Percentiles rank a stretch among this genome's conserved stretches.
Conservation (phyloP, 2,888 invertebrate species). For the Anoplius nigerrimus region DNA sequence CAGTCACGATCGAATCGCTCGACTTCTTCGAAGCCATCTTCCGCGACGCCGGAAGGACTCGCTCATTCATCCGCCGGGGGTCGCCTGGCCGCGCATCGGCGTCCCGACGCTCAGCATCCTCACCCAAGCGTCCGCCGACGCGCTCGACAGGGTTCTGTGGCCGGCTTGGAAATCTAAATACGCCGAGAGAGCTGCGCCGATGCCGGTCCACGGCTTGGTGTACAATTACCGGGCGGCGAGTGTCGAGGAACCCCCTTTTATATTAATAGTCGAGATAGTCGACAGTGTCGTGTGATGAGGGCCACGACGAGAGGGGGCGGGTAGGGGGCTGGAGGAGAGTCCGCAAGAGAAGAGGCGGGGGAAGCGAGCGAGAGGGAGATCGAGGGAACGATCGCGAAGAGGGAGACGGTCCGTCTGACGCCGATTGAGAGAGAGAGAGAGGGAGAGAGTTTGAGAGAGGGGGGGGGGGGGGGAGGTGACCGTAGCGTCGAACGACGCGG, state of each 20-base stretch:
- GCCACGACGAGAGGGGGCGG: slow-evolving; percentile 34
- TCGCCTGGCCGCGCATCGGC: too few relatives aligned
- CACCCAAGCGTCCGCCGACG: slow-evolving; percentile 6
- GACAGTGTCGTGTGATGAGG: slow-evolving; percentile 67
- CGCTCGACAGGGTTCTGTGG: slow-evolving; percentile 27
- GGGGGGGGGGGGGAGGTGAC: slow-evolving; percentile 19
- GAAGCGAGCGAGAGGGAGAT: slow-evolving; percentile 41
- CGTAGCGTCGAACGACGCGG: slow-evolving; percentile 24
- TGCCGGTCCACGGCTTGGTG: slow-evolving; percentile 58
- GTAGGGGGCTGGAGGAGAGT: slow-evolving; percentile 24
- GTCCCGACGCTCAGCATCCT: too few relatives aligned
- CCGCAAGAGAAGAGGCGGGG: slow-evolving; percentile 19
- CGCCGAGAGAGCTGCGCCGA: slow-evolving; percentile 54
- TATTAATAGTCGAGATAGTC: slow-evolving; percentile 72
- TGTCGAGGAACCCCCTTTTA: slow-evolving; percentile 74
- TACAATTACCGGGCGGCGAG: slow-evolving; percentile 71
- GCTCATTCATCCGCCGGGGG: too few relatives aligned
- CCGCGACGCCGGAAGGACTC: too few relatives aligned
- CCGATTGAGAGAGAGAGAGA: slow-evolving; percentile 25
- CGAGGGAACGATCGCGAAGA: slow-evolving; percentile 26
- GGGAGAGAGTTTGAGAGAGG: too few relatives aligned
- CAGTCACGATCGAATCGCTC: too few relatives aligned
- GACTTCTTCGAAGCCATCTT: too few relatives aligned
- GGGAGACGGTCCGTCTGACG: slow-evolving; percentile 22
- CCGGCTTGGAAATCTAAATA: slow-evolving; percentile 63